A percentile compares a stretch with the other conserved stretches of the same genome.
Conservation (phyloP, 2,888 invertebrate species). For the Caenorhabditis wallacei region DNA sequence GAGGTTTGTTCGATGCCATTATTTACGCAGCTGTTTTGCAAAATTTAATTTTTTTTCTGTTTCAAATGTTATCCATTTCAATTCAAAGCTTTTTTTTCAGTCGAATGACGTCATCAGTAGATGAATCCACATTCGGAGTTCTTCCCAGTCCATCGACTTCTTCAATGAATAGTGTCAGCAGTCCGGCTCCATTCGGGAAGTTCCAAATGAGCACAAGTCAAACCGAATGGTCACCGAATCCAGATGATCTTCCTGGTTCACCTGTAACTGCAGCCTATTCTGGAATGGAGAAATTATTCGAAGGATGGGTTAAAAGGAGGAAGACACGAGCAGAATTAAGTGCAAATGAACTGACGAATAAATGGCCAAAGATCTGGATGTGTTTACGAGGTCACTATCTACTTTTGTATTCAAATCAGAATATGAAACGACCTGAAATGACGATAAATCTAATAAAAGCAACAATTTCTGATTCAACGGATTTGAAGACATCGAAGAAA, state of each 20-base stretch:
- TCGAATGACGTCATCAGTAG: constrained; percentile 62
- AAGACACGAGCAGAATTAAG: constrained; percentile 73
- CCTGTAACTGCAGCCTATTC: constrained; percentile 49
- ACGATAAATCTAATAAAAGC: constrained; percentile 74
- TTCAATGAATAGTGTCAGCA: constrained; percentile 70
- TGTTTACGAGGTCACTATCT: constrained; percentile 73
- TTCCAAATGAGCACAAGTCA: constrained; percentile 51
- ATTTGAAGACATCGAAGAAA: constrained; percentile 81
- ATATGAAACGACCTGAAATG: constrained; percentile 77
- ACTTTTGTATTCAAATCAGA: constrained; percentile 76
- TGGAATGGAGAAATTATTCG: constrained; percentile 70
- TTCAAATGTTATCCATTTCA: too few relatives aligned
- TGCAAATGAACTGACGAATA: constrained; percentile 70
- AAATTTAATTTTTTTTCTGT: too few relatives aligned
- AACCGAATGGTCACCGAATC: constrained; percentile 60
- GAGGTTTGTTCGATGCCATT: neutral
- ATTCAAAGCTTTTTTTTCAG: too few relatives aligned
- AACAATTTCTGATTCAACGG: constrained; percentile 72
- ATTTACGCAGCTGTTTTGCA: neutral
- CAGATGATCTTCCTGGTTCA: constrained; percentile 54
- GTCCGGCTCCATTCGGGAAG: constrained; percentile 69
- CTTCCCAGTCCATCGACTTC: constrained; percentile 71
- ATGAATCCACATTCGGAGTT: constrained; percentile 58
- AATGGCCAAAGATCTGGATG: constrained; percentile 82
- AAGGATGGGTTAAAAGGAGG: constrained; percentile 76